A percentile compares a stretch with the other conserved stretches of the same genome.
These are phyloP conservation scores for Heliconius cydno DNA, from an alignment of 2,888 invertebrate species.

Conservation along the genomic window DNA sequence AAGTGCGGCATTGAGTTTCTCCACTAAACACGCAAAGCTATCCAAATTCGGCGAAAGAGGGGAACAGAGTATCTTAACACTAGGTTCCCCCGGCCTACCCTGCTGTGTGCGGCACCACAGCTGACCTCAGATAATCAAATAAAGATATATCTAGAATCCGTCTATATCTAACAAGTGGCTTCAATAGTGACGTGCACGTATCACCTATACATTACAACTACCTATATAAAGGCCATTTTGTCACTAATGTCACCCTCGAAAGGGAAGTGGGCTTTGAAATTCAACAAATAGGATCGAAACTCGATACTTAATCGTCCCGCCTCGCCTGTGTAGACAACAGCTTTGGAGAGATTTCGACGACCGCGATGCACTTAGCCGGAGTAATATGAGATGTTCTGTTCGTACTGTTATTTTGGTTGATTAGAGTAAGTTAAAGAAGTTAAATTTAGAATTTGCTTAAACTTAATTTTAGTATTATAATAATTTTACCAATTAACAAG, in stretches of 20 bases:
- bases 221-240: conserved; percentile 14
- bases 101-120: too few relatives aligned
- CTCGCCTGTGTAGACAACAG: conserved; percentile 52
- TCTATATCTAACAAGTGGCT: conserved; percentile 12
- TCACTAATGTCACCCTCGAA: conserved; percentile 45
- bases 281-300: conserved; percentile 50
- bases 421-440: background rate
- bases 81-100: too few relatives aligned
- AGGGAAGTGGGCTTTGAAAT: conserved; percentile 51
- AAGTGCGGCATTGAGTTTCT: too few relatives aligned
- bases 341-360: conserved; percentile 51
- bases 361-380: conserved; percentile 53
- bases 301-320: conserved; percentile 48
- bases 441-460: background rate
- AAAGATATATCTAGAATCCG: background rate
- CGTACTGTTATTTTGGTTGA: conserved; percentile 10
- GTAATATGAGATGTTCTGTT: conserved; percentile 49
- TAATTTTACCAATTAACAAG: too few relatives aligned
- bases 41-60: background rate
- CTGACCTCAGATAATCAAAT: too few relatives aligned
- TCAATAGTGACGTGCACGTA: conserved; percentile 24
- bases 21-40: too few relatives aligned
- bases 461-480: background rate
- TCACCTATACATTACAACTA: conserved; percentile 29
- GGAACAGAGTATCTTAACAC: background rate